Evolutionary conservation across 2,113 vertebrate species (phyloP).

Genomic region (Nanger granti): DNA sequence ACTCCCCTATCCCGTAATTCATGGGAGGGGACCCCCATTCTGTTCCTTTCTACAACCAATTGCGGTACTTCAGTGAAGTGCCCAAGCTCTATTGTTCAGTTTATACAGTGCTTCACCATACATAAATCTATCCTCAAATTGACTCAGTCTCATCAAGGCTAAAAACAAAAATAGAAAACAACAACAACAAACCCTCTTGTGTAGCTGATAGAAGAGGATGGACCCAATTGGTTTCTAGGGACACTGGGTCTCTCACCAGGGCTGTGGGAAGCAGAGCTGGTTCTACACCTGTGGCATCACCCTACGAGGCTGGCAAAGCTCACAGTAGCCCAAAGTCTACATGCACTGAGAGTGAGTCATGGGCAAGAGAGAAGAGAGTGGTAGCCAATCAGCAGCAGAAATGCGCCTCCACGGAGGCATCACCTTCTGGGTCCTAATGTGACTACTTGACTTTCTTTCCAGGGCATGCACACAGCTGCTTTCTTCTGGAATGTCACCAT

Average conservation of each 20-base stretch:
- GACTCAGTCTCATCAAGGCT: not conserved
- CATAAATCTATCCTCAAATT: not conserved
- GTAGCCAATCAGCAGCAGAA: not conserved
- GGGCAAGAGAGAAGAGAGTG: not conserved
- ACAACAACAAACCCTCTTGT: not conserved
- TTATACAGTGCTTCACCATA: not conserved
- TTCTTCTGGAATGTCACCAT: not conserved
- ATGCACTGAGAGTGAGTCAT: not conserved
- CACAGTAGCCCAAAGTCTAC: not conserved
- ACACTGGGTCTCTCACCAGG: not conserved
- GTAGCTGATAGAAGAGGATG: not conserved
- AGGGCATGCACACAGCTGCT: not conserved
- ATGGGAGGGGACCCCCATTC: not conserved
- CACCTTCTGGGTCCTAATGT: not conserved
- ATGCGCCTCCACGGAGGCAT: accelerated
- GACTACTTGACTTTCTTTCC: not conserved
- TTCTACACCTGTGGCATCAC: not conserved
- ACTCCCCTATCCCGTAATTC: not conserved
- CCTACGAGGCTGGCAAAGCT: not conserved
- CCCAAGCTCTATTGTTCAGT: not conserved
- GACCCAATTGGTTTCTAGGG: not conserved
- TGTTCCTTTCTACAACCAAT: not conserved
- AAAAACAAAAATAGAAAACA: not conserved
- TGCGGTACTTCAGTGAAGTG: not conserved
- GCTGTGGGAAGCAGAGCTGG: not conserved